Conservation (phyloP, 2,797 vertebrate species). For the Spinus pinus region DNA sequence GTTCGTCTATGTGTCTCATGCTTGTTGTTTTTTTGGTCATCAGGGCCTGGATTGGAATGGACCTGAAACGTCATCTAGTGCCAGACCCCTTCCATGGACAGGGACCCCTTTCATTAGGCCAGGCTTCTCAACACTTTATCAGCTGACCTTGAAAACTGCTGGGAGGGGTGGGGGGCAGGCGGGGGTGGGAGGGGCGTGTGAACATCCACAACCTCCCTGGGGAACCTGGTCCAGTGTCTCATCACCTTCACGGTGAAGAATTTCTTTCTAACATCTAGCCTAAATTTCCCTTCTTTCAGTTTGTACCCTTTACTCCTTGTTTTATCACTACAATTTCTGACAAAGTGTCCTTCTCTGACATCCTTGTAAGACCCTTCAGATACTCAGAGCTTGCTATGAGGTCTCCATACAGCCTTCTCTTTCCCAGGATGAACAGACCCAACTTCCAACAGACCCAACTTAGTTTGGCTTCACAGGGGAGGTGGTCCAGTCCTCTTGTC, state of each 20-base stretch:
- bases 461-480: not conserved
- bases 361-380: not conserved
- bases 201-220: not conserved
- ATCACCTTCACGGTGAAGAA: rapidly evolving
- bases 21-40: not conserved
- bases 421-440: not conserved
- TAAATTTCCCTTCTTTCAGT: not conserved
- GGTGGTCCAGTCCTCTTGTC: no score
- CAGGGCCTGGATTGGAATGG: not conserved
- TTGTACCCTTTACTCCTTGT: not conserved
- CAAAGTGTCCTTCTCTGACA: not conserved
- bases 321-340: not conserved
- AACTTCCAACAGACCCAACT: not conserved
- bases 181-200: no score
- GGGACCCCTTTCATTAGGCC: no score
- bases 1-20: rapidly evolving
- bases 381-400: not conserved
- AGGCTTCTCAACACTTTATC: not conserved
- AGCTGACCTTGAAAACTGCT: not conserved
- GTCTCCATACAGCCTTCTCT: not conserved
- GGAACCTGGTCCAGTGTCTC: no score
- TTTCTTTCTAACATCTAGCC: not conserved
- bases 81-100: not conserved
- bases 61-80: not conserved
- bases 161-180: no score